These are phyloP conservation scores for Vireo griseus DNA, from an alignment of 2,797 vertebrate genomes.

Conservation along the genomic window DNA sequence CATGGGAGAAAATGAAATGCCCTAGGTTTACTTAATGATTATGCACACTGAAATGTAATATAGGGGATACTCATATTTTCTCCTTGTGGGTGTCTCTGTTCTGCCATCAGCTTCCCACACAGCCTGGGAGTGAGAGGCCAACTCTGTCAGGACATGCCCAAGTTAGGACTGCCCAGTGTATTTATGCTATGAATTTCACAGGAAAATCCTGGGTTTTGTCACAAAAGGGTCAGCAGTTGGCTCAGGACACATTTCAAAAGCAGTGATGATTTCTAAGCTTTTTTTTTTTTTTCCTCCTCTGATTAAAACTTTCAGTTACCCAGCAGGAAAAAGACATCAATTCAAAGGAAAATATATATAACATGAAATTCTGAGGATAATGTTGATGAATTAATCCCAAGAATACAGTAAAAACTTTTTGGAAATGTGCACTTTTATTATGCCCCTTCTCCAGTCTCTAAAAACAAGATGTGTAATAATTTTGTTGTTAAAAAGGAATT, in stretches of 20 bases:
- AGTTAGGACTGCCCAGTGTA: too few relatives aligned
- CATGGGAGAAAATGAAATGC: neutral
- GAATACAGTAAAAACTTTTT: neutral
- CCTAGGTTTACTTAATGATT: neutral
- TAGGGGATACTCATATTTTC: neutral
- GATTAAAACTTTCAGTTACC: neutral
- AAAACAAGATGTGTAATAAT: constrained; percentile 35
- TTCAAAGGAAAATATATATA: neutral
- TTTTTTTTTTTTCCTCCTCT: neutral
- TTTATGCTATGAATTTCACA: neutral
- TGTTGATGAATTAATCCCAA: neutral
- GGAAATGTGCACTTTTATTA: neutral
- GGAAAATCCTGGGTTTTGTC: neutral
- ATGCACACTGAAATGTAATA: neutral
- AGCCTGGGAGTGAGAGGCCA: neutral
- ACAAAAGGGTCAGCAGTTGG: neutral
- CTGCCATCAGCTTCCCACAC: neutral
- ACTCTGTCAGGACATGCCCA: rapidly evolving
- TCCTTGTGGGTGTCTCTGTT: neutral
- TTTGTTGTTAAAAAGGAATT: constrained; percentile 34
- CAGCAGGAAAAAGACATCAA: neutral
- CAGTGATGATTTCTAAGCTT: neutral
- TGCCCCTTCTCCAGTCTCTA: neutral
- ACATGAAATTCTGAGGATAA: neutral
- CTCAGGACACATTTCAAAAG: neutral